Conservation (phyloP, 2,888 invertebrate species). For the Rotaria socialis region DNA sequence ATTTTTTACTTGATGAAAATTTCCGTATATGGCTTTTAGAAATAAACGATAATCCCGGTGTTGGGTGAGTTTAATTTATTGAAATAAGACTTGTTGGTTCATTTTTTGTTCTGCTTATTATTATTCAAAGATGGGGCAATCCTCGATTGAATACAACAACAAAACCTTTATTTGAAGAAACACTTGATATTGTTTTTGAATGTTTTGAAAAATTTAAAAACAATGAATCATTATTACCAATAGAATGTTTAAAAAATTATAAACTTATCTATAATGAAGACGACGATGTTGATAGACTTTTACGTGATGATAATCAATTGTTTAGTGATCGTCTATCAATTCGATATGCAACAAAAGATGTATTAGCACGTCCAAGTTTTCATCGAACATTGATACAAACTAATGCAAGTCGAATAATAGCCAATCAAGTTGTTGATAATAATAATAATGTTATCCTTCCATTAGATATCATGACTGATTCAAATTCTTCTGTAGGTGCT, state of each 20-base stretch:
- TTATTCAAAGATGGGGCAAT: conserved; percentile 2
- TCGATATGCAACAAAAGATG: neutral
- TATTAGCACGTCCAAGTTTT: neutral
- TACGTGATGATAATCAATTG: neutral
- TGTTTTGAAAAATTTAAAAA: conserved; percentile 15
- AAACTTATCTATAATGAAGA: conserved; percentile 21
- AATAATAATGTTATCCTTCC: neutral
- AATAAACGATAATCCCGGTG: conserved; percentile 27
- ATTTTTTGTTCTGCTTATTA: neutral
- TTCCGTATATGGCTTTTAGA: conserved; percentile 27
- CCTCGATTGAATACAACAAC: neutral
- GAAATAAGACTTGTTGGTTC: neutral
- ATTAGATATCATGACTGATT: neutral
- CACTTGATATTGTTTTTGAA: conserved; percentile 28
- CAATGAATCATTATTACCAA: neutral
- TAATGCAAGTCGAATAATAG: neutral
- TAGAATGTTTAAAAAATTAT: conserved; percentile 33
- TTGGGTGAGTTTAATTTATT: neutral
- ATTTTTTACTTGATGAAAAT: conserved; percentile 27
- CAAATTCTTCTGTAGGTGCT: neutral
- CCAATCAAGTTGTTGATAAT: neutral
- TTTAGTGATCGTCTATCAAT: neutral
- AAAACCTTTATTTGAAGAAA: conserved; percentile 18
- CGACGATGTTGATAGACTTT: neutral
- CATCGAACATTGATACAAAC: neutral